A percentile compares a stretch with the other conserved stretches of the same genome.
These are phyloP conservation scores for Corythoichthys haematopterus DNA, from an alignment of 2,113 vertebrate genomes.

Conservation along the genomic window DNA sequence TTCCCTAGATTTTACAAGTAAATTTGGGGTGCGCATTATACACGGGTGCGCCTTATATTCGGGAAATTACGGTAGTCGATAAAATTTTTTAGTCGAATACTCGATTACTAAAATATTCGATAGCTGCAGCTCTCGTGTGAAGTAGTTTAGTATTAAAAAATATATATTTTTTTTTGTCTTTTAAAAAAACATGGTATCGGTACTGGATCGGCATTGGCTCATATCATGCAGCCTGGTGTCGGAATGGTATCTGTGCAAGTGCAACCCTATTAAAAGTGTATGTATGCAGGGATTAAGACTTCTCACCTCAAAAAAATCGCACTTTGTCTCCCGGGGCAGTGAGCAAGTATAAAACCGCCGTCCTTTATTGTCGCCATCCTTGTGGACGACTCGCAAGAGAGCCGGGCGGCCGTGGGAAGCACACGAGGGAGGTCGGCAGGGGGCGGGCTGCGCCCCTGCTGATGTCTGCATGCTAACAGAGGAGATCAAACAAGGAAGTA, in stretches of 20 bases:
- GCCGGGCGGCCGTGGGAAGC: slow-evolving; percentile 71
- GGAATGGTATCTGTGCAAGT: background rate
- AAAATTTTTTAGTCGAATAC: too few species aligned
- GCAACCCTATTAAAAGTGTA: background rate
- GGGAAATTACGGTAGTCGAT: too few species aligned
- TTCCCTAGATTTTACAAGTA: too few species aligned
- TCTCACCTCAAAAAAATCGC: slow-evolving; percentile 86
- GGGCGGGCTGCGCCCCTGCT: slow-evolving; percentile 7
- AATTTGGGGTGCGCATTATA: too few species aligned
- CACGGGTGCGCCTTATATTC: too few species aligned
- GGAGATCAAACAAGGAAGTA: slow-evolving; percentile 5
- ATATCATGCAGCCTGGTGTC: too few species aligned
- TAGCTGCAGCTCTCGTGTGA: too few species aligned
- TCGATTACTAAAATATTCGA: too few species aligned
- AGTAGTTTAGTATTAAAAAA: too few species aligned
- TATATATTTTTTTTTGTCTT: too few species aligned
- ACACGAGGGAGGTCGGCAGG: slow-evolving; percentile 71
- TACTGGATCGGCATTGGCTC: too few species aligned
- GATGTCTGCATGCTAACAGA: slow-evolving; percentile 37
- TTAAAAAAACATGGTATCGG: too few species aligned
- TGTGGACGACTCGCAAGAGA: slow-evolving; percentile 78
- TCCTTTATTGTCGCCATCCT: slow-evolving; percentile 86
- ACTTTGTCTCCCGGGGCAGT: slow-evolving; percentile 74
- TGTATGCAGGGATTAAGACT: background rate
- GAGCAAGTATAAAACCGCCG: slow-evolving; percentile 85